Evolutionary conservation across 2,113 vertebrate genomes (phyloP), one percentile per base, ranked within the genome.

Genomic region (Ciconia boyciana): DNA sequence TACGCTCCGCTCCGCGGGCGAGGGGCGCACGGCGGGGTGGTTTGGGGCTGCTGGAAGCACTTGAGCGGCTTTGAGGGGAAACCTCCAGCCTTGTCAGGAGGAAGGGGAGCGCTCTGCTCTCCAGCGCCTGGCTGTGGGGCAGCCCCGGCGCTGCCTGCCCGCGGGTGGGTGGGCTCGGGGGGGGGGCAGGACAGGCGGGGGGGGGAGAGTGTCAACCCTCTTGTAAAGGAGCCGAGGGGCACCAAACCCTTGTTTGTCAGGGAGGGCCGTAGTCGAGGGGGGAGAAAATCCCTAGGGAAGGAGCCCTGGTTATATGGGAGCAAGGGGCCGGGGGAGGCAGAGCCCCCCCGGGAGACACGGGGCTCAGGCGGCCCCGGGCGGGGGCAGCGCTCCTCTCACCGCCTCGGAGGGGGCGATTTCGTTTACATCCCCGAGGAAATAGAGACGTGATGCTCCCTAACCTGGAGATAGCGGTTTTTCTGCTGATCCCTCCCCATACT

Each of bases 401-500:
- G 5, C 39, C n/a, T 72, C 58, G 9, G 21, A 24, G 32, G 54
- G 64, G 19, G 3, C 13, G 9, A 90, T 84, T 96, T 93, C 88
- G 41, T 94, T 96, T 17, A 7, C 1, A 5, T 46, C 20, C 36
- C 55, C 8, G 5, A 26, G 21, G 24, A 70, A 32, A 17, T 2
- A 51, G 19, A 70, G 58, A 29, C 6, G 41, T 18, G 46, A 41
- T 62, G 77, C 8, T 72, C 39, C 29, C 12, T 2, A 3, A 16
- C 2, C 8, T 13, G 5, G 15, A n/a, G 32, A 10, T 1, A 2
- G 87, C 32, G 2, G 15, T 6, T 11, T 36, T 58, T 5, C 46
- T 18, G 68, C 49, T 6, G 34, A 11, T n/a, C 7, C 11, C 13
- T 15, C 19, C 36, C 31, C 4, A 0, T 0, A 17, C 18, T 6